A percentile compares a stretch with the other conserved stretches of the same genome.
These are phyloP conservation scores for Drosophila neotestacea DNA, from an alignment of 2,888 invertebrate genomes.

Conservation along the genomic window DNA sequence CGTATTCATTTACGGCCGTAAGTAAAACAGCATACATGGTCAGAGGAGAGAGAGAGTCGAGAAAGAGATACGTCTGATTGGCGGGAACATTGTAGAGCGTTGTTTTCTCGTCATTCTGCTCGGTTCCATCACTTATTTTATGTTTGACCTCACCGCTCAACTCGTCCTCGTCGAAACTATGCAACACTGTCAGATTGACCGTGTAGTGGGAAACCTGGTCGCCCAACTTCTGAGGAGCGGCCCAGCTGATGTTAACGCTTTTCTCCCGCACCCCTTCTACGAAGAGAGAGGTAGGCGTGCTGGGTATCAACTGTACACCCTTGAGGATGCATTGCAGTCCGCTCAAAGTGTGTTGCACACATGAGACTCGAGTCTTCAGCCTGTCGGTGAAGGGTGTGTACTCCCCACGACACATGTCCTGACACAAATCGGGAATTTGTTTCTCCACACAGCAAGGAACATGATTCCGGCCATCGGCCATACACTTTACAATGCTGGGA, in stretches of 20 bases:
- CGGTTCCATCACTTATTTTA: conserved; percentile 30
- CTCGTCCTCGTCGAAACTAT: conserved; percentile 88
- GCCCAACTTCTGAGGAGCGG: conserved; percentile 88
- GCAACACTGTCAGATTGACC: conserved; percentile 90
- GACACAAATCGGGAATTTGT: conserved; percentile 93
- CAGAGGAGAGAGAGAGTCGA: conserved; percentile 89
- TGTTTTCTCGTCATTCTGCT: conserved; percentile 69
- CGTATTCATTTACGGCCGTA: conserved; percentile 90
- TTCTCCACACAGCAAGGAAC: conserved; percentile 93
- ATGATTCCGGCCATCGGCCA: conserved; percentile 93
- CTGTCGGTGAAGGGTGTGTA: conserved; percentile 94
- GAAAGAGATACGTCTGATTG: conserved; percentile 87
- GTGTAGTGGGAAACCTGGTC: conserved; percentile 89
- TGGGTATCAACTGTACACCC: conserved; percentile 90
- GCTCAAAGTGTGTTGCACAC: conserved; percentile 92
- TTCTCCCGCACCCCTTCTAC: conserved; percentile 91
- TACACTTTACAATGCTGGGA: conserved; percentile 91
- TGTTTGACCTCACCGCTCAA: conserved; percentile 62
- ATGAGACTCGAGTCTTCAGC: conserved; percentile 93
- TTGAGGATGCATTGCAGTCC: conserved; percentile 93
- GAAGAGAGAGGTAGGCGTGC: conserved; percentile 90
- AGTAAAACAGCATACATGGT: conserved; percentile 94
- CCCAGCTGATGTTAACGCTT: conserved; percentile 90
- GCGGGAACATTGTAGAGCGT: conserved; percentile 85
- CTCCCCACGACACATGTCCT: conserved; percentile 93